Base-by-base conservation (phyloP, 1,140 invertebrate species). In the Aphelenchoides besseyi region DNA sequence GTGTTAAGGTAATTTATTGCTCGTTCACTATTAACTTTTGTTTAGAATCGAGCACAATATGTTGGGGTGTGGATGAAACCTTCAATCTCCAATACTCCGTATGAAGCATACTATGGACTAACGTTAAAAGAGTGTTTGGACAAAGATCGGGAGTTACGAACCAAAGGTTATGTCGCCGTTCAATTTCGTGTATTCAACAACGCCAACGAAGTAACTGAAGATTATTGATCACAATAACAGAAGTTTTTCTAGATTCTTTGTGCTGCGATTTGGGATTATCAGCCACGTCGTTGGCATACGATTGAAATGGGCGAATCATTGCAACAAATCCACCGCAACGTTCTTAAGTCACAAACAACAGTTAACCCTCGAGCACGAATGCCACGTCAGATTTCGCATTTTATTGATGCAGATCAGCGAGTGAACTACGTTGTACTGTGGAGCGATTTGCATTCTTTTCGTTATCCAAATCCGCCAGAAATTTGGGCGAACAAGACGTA, bases 71-170 rank as follows among this genome's bases (percentile, higher is more conserved):
- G 82, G 82, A 71, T 70, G 57, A 84, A 84, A 48, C 78, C 79
- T 8, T 52, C 70, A 26, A 26, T 73, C 16, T 53, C 57, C n/a
- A 68, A 59, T 23, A 68, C 41, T 37, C 73, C 80, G n/a, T 82
- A 82, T 67, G 81, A 82, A 74, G 83, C 83, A 1, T 76, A 84
- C 41, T 83, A 84, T 63, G 82, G 82, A 5, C 36, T 83, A 23
- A 72, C 81, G 1, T 37, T 83, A 18, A 64, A 67, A 16, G 82
- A 81, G 26, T 83, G 82, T 67, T 59, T 83, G n/a, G 74, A 70
- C 53, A 74, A 80, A 41, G 78, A 83, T 59, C 71, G 74, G 33
- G 18, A 72, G 12, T 68, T 79, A n/a, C 35, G 36, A 8, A 41
- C 71, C 26, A 84, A 80, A 66, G 77, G 77, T 16, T 83, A 69